Conservation (phyloP, 23 tunicate species). For the Ciona savignyi region DNA sequence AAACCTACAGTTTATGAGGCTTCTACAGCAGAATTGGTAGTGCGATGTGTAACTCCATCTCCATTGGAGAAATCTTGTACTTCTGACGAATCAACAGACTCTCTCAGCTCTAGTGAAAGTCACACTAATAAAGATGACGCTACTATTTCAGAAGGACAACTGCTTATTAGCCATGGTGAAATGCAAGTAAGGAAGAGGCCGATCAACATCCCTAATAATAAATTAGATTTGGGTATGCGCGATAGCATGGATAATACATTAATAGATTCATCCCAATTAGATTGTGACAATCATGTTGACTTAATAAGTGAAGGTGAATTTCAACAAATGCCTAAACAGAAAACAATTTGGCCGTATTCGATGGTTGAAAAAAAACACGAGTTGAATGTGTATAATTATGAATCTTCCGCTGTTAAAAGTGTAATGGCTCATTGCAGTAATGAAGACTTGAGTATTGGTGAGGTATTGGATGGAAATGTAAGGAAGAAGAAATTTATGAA, state of each 20-base stretch:
- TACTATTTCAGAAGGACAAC: conserved; percentile 84
- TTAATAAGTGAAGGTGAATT: neutral
- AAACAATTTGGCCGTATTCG: neutral
- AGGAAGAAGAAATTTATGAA: neutral
- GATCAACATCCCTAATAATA: neutral
- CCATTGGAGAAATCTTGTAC: conserved; percentile 2
- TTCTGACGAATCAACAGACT: conserved; percentile 8
- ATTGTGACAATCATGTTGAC: neutral
- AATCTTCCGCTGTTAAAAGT: neutral
- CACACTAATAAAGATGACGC: conserved; percentile 25
- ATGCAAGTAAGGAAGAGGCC: conserved; percentile 25
- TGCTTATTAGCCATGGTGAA: conserved; percentile 88
- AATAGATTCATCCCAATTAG: neutral
- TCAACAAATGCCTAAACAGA: neutral
- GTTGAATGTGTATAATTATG: neutral
- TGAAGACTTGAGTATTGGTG: neutral
- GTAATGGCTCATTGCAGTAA: too few species aligned
- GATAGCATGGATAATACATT: neutral
- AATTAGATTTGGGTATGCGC: neutral
- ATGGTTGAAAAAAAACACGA: neutral
- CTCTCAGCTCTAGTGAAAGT: conserved; percentile 10
- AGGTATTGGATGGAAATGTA: neutral
- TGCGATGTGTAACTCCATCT: conserved; percentile 39
- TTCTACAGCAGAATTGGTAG: conserved; percentile 32
- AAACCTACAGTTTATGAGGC: conserved; percentile 1